Percentiles rank a stretch among this genome's conserved stretches.
phyloP scores from a whole-genome alignment of 2,113 vertebrate genomes.

The Empidonax alnorum region DNA sequence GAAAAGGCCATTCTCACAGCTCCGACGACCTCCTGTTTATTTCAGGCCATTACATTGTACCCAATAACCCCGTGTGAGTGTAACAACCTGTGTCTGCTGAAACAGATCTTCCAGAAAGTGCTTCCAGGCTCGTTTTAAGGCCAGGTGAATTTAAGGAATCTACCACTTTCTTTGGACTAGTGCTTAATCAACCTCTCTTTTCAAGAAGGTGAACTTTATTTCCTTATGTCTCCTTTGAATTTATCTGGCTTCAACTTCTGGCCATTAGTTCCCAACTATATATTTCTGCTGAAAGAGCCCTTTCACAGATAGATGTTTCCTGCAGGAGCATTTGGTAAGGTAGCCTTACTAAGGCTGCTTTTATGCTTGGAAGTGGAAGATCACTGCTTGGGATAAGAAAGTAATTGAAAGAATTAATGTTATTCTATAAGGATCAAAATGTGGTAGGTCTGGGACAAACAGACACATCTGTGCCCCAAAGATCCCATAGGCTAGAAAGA shows the following conservation, averaged over 20 bases:
- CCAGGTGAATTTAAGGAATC: background rate
- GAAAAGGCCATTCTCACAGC: constrained; percentile 11
- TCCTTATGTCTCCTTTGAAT: background rate
- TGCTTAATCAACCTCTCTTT: background rate
- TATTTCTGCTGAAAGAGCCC: background rate
- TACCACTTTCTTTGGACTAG: background rate
- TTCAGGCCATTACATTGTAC: constrained; percentile 10
- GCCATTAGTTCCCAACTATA: background rate
- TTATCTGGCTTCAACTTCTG: background rate
- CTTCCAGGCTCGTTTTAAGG: background rate
- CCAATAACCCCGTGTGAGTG: background rate
- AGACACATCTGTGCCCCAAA: background rate
- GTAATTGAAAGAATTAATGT: background rate
- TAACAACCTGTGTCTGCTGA: background rate
- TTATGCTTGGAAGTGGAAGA: background rate
- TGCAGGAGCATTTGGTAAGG: background rate
- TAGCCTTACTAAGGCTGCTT: background rate
- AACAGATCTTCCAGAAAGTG: background rate
- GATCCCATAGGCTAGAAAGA: background rate
- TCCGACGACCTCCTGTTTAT: background rate
- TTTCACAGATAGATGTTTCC: background rate
- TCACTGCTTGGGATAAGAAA: background rate
- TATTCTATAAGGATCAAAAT: background rate
- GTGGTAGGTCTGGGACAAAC: background rate
- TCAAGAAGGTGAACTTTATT: background rate